A percentile compares a stretch with the other conserved stretches of the same genome.
Conservation (phyloP, 2,797 vertebrate genomes). For the Anableps anableps region DNA sequence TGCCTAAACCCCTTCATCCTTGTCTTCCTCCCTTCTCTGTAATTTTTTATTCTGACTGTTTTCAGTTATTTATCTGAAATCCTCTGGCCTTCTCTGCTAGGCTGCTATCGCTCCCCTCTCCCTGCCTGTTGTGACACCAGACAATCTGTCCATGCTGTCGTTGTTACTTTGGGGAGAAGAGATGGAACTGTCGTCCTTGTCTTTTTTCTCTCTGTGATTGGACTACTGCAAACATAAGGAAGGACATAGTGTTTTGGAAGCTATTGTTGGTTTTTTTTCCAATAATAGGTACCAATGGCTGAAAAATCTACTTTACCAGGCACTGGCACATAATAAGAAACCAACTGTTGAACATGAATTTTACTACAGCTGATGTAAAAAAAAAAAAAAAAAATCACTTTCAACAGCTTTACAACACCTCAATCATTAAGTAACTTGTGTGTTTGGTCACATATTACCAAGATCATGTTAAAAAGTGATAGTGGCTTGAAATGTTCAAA, state of each 20-base stretch:
- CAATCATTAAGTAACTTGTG: background rate
- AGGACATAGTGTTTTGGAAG: background rate
- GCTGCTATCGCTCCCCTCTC: slow-evolving; percentile 19
- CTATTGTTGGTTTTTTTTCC: background rate
- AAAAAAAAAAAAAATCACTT: too few relatives aligned
- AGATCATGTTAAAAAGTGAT: background rate
- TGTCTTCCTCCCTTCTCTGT: background rate
- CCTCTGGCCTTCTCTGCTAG: slow-evolving; percentile 12
- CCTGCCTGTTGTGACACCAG: slow-evolving; percentile 18
- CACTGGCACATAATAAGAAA: background rate
- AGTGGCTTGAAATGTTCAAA: background rate
- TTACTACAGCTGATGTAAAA: background rate
- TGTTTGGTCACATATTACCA: background rate
- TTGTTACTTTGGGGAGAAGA: slow-evolving; percentile 9
- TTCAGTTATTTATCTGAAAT: background rate
- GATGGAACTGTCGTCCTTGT: slow-evolving; percentile 20
- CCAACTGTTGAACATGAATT: background rate
- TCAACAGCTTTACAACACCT: background rate
- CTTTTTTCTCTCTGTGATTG: slow-evolving; percentile 19
- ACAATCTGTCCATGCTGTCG: slow-evolving; percentile 24
- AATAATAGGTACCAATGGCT: background rate
- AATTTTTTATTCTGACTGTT: background rate
- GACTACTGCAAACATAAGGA: slow-evolving; percentile 7
- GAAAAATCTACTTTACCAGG: background rate
- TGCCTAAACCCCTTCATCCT: slow-evolving; percentile 4